Evolutionary conservation across 1,140 invertebrate genomes (phyloP).

Genomic region (Camponotus pennsylvanicus): DNA sequence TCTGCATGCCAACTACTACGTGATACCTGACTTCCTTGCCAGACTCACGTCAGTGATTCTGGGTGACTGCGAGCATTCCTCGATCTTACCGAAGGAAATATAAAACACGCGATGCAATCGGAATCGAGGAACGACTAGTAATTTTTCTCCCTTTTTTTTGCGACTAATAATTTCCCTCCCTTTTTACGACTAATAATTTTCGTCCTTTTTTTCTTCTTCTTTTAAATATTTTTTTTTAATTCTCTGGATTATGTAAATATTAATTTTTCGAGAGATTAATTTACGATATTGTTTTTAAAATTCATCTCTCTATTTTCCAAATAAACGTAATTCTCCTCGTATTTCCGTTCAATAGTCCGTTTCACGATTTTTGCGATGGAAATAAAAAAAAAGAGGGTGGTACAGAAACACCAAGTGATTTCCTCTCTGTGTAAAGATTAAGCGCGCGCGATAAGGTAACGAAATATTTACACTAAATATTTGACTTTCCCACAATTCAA

Average conservation of each 20-base stretch:
- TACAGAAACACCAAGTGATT: slow-evolving; percentile 33
- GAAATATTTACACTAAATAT: slow-evolving; percentile 77
- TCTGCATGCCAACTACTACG: slow-evolving; percentile 67
- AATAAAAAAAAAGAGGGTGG: slow-evolving; percentile 6
- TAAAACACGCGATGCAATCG: slow-evolving; percentile 1
- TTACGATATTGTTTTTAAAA: not conserved
- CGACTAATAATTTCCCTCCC: no score
- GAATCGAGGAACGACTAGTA: not conserved
- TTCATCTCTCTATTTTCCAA: slow-evolving; percentile 45
- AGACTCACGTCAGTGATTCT: slow-evolving; percentile 23
- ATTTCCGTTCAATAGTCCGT: slow-evolving; percentile 54
- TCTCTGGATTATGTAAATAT: not conserved
- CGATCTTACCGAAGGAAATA: not conserved
- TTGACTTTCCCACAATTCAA: slow-evolving; percentile 54
- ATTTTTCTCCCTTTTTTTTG: not conserved
- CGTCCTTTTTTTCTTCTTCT: no score
- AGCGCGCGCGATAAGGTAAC: slow-evolving; percentile 63
- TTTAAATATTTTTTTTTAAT: not conserved
- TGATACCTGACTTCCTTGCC: slow-evolving; percentile 13
- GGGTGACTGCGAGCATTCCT: not conserved
- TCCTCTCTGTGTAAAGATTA: not conserved
- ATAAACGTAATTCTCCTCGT: slow-evolving; percentile 67
- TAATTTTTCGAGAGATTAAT: not conserved
- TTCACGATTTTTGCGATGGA: slow-evolving; percentile 13
- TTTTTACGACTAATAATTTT: no score